phyloP scores from a whole-genome alignment of 2,888 invertebrate species.

The Nephrotoma guestfalica region DNA sequence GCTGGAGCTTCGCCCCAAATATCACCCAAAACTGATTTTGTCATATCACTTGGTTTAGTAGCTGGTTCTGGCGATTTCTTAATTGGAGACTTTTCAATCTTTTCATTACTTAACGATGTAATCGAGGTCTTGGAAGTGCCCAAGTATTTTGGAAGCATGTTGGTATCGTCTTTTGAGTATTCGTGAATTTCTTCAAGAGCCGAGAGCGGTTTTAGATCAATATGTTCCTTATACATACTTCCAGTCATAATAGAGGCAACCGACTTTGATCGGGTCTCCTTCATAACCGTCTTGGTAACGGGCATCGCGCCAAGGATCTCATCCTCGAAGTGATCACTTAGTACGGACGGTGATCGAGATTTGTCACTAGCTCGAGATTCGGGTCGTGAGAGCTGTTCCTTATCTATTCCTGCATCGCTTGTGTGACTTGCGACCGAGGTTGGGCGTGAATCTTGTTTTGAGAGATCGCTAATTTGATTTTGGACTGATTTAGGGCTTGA shows the following conservation, averaged over 20 bases:
- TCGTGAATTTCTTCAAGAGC: conserved; percentile 18
- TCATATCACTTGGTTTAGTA: not conserved
- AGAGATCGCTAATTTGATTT: not conserved
- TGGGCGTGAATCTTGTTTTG: conserved; percentile 7
- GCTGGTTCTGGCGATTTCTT: conserved; percentile 5
- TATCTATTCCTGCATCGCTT: not conserved
- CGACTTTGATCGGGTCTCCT: conserved; percentile 32
- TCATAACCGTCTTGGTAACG: conserved; percentile 15
- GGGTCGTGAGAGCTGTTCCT: conserved; percentile 4
- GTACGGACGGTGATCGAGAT: conserved; percentile 17
- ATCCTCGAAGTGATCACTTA: conserved; percentile 20
- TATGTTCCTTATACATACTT: conserved; percentile 29
- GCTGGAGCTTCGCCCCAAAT: not conserved
- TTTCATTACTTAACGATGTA: not conserved
- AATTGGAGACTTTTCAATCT: conserved; percentile 12
- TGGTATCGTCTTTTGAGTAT: conserved; percentile 9
- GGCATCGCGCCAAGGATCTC: not conserved
- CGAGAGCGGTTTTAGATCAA: conserved; percentile 18
- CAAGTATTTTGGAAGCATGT: not conserved
- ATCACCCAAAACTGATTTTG: not conserved
- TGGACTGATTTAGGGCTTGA: conserved; percentile 8
- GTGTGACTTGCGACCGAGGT: conserved; percentile 5
- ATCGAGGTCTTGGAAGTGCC: not conserved
- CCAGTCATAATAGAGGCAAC: conserved; percentile 33
- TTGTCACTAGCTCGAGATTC: conserved; percentile 8